Evolutionary conservation across 2,888 invertebrate genomes (phyloP).

Genomic region (Rhagium mordax): DNA sequence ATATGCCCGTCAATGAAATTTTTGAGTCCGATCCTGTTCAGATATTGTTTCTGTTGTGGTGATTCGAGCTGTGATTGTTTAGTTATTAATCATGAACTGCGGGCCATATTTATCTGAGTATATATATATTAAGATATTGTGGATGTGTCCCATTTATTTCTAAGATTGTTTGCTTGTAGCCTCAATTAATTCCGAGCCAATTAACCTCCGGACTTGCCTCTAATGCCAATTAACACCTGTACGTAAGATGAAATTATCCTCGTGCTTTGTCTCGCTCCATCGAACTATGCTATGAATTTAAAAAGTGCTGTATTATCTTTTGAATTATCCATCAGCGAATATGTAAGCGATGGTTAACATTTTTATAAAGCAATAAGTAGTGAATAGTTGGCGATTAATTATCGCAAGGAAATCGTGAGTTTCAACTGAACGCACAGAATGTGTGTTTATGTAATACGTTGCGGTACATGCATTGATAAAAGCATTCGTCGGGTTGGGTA

Average conservation of each 20-base stretch:
- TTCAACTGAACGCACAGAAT: conserved; percentile 1
- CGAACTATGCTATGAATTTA: conserved; percentile 10
- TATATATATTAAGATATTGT: no score
- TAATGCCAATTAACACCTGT: not conserved
- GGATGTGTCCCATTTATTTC: no score
- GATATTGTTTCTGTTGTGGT: no score
- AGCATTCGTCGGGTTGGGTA: not conserved
- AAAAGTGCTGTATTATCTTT: not conserved
- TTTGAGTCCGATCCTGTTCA: no score
- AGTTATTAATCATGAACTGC: no score
- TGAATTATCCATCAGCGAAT: not conserved
- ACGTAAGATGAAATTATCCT: not conserved
- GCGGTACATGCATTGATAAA: conserved; percentile 8
- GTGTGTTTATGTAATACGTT: conserved; percentile 4
- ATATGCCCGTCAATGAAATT: no score
- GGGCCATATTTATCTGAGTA: no score
- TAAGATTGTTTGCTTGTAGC: no score
- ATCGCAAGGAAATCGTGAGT: not conserved
- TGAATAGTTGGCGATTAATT: not conserved
- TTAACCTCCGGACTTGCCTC: not conserved
- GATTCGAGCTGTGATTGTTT: no score
- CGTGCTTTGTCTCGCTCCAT: conserved; percentile 7
- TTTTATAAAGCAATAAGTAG: not conserved
- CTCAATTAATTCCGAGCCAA: not conserved
- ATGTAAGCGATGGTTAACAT: not conserved